A percentile compares a stretch with the other conserved stretches of the same genome.
Evolutionary conservation across 2,113 vertebrate genomes (phyloP).

Genomic region (Geococcyx californianus): DNA sequence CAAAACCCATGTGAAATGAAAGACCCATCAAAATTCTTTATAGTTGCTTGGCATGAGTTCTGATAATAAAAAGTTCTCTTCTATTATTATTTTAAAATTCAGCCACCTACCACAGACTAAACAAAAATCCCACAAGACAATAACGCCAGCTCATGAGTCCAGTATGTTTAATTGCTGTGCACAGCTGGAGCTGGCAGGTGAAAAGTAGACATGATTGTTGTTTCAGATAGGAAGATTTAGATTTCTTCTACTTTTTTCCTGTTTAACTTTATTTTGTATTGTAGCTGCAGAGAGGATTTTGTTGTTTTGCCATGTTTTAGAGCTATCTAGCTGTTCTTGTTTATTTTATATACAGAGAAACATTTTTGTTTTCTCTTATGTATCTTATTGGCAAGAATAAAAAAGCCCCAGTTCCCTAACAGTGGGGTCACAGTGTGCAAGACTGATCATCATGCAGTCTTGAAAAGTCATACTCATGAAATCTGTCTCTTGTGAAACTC

Average conservation of each 20-base stretch:
- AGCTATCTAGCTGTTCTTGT: not conserved
- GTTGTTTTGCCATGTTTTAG: not conserved
- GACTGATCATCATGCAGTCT: not conserved
- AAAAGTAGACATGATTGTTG: not conserved
- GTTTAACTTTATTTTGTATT: not conserved
- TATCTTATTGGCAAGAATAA: not conserved
- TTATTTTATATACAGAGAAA: not conserved
- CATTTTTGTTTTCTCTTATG: not conserved
- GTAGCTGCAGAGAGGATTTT: not conserved
- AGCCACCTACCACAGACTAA: conserved; percentile 55
- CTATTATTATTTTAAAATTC: conserved; percentile 18
- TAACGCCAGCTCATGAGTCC: not conserved
- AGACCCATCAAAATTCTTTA: conserved; percentile 15
- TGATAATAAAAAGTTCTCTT: conserved; percentile 1
- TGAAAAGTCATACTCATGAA: not conserved
- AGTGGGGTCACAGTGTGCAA: not conserved
- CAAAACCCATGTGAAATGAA: conserved; percentile 12
- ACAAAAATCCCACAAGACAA: conserved; percentile 39
- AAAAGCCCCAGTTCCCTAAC: not conserved
- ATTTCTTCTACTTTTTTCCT: not conserved
- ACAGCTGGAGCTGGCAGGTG: conserved; percentile 35
- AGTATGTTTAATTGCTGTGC: not conserved
- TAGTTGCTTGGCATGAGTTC: conserved; percentile 31
- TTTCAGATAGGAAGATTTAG: not conserved
- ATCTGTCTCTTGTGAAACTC: not conserved